Evolutionary conservation across 2,113 vertebrate genomes (phyloP), one percentile per base, ranked within the genome.

Genomic region (Columba livia): DNA sequence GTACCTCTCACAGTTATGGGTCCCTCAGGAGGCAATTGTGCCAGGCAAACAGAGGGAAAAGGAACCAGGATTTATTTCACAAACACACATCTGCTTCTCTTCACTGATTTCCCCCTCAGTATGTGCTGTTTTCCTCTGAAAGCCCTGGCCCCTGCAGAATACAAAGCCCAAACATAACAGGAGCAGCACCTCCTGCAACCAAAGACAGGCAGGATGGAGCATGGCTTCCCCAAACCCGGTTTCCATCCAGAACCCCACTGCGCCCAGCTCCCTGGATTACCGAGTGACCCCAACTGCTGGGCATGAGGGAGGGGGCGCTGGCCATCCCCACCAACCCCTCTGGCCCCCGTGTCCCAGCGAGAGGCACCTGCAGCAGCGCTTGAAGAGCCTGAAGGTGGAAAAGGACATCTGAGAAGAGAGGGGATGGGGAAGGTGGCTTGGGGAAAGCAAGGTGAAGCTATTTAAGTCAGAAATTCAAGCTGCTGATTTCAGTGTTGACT

Each of bases 281-380:
- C 5, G 2, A 65, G 58, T 4, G 12, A 54, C 12, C 9, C 5
- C 26, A 47, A 0, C 12, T 60, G 11, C 44, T 1, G 2, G 53
- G 51, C 18, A 21, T 10, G 10, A 70, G 18, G 7, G 10, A 66
- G 25, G 9, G 9, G 14, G 11, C 20, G 57, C 23, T 50, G 42
- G 60, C 11, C 34, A 14, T 57, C 31, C 32, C 23, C 60, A 47
- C 11, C 36, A 29, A 2, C 7, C 11, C 26, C 60, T 32, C 50
- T 31, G 32, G 15, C 6, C 16, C 9, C 25, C 2, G 0, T 1
- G 28, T 5, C 32, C 16, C 50, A 61, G 51, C 0, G 0, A 17
- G 21, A 78, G 28, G 12, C 20, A 40, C 9, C 7, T 2, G 1
- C 15, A 67, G 32, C 18, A 58, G 44, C 34, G 18, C 44, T 19